phyloP scores from a whole-genome alignment of 2,113 vertebrate genomes.

The Saguinus midas region DNA sequence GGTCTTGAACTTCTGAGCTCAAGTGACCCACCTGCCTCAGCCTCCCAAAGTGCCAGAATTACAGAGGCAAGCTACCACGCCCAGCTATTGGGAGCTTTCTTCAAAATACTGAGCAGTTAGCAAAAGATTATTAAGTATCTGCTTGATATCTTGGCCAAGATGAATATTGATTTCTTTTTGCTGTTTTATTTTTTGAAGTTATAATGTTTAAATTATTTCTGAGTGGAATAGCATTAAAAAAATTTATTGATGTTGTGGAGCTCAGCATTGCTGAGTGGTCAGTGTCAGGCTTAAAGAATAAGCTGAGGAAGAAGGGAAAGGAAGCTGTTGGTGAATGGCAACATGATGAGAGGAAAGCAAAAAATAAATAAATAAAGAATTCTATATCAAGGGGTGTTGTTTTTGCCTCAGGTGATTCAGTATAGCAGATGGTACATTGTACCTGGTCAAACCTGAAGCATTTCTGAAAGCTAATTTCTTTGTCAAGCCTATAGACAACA shows the following conservation, averaged over 20 bases:
- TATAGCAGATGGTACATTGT: background rate
- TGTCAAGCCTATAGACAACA: background rate
- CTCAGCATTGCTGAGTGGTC: background rate
- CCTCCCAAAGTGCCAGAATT: no score
- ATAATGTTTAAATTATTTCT: background rate
- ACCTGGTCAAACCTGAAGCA: background rate
- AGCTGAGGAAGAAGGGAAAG: background rate
- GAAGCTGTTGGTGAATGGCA: background rate
- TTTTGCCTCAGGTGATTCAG: background rate
- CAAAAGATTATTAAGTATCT: background rate
- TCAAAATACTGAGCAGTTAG: background rate
- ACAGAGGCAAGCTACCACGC: no score
- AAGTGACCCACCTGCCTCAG: no score
- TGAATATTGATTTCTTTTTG: slow-evolving; percentile 7
- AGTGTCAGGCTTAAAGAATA: background rate
- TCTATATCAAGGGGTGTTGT: background rate
- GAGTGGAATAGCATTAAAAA: background rate
- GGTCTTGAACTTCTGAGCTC: no score
- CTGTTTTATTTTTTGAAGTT: background rate
- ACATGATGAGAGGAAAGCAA: fast-evolving
- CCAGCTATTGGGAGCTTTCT: background rate
- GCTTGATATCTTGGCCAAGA: background rate
- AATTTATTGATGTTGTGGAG: background rate
- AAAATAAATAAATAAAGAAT: background rate
- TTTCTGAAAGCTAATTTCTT: background rate